A percentile compares a stretch with the other conserved stretches of the same genome.
These are phyloP conservation scores for Cotesia typhae DNA, from an alignment of 1,140 invertebrate genomes.

Conservation along the genomic window DNA sequence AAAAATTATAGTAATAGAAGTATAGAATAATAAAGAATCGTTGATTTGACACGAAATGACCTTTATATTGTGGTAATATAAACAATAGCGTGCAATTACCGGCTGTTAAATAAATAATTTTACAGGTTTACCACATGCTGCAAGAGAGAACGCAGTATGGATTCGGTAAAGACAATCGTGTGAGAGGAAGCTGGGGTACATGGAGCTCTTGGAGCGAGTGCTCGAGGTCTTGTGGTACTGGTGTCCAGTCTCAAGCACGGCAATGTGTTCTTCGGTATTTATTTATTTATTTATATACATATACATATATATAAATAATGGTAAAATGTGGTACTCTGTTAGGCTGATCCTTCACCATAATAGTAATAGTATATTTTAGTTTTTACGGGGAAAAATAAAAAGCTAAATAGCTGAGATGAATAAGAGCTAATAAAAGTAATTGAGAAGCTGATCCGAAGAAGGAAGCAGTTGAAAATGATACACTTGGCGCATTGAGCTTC, in stretches of 20 bases:
- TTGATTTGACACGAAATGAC: too few species aligned
- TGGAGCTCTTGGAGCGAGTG: constrained; percentile 64
- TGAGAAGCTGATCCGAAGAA: not conserved
- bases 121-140: constrained; percentile 60
- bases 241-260: constrained; percentile 60
- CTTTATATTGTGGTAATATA: too few species aligned
- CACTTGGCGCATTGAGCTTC: constrained; percentile 10
- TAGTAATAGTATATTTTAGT: not conserved
- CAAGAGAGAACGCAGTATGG: constrained; percentile 57
- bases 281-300: constrained; percentile 14
- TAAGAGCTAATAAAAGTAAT: constrained; percentile 14
- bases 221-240: constrained; percentile 61
- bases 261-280: constrained; percentile 57
- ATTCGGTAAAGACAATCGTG: constrained; percentile 53
- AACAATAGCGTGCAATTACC: too few species aligned
- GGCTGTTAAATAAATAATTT: constrained; percentile 21
- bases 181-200: constrained; percentile 58
- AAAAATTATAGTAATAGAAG: too few species aligned
- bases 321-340: not conserved
- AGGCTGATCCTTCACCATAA: not conserved
- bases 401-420: not conserved
- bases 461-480: constrained; percentile 21
- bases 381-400: not conserved
- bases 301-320: not conserved
- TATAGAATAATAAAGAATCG: too few species aligned